These are phyloP conservation scores for Rhagoletis pomonella DNA, from an alignment of 1,140 invertebrate species.

Conservation along the genomic window DNA sequence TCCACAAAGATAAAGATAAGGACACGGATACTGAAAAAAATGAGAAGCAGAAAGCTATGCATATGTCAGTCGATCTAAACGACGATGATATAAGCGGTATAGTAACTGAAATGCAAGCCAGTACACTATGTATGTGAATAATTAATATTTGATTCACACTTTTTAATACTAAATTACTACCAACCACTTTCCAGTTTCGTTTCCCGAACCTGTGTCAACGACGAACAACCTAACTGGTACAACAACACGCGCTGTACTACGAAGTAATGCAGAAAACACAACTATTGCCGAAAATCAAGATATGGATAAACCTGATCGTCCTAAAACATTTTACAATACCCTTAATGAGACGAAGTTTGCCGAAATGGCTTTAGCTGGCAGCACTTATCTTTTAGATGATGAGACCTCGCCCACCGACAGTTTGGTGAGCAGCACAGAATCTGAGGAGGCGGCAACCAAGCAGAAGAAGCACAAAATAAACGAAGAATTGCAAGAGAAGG, in stretches of 20 bases:
- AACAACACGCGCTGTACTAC: neutral
- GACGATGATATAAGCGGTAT: constrained; percentile 65
- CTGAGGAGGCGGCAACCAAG: constrained; percentile 76
- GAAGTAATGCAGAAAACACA: neutral
- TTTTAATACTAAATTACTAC: neutral
- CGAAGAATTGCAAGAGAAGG: constrained; percentile 71
- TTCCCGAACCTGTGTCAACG: constrained; percentile 63
- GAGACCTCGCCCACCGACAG: constrained; percentile 88
- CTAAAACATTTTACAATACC: constrained; percentile 74
- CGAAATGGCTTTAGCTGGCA: constrained; percentile 82
- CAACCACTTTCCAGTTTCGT: constrained; percentile 62
- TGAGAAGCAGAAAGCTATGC: constrained; percentile 56
- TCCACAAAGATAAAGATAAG: constrained; percentile 52
- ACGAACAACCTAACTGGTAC: constrained; percentile 38
- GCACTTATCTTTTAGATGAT: constrained; percentile 81
- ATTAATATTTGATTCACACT: neutral
- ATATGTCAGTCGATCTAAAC: constrained; percentile 64
- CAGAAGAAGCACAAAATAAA: constrained; percentile 73
- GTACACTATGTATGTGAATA: constrained; percentile 68
- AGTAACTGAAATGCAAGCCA: constrained; percentile 68
- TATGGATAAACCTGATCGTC: constrained; percentile 62
- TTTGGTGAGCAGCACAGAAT: constrained; percentile 82
- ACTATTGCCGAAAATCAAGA: neutral
- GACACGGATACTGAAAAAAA: constrained; percentile 31
- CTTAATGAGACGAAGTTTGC: constrained; percentile 86